These are phyloP conservation scores for Marasmarcha lunaedactyla DNA, from an alignment of 2,888 invertebrate genomes.

Conservation along the genomic window DNA sequence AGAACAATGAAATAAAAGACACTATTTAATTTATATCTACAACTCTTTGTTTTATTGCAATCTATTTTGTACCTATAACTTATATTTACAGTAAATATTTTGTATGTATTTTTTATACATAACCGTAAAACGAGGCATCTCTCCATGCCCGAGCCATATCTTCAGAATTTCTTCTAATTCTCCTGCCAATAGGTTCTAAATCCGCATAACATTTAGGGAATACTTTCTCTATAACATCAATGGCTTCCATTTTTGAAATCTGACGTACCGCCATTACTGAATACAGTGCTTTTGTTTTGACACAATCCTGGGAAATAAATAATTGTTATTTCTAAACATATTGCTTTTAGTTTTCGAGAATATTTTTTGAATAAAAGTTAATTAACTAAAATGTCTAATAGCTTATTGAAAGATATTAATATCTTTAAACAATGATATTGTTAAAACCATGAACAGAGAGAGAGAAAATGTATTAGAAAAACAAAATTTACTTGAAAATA, in stretches of 20 bases:
- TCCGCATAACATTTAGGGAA: conserved; percentile 93
- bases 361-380: no score
- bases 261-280: conserved; percentile 87
- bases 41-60: conserved; percentile 34
- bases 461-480: no score
- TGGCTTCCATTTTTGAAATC: conserved; percentile 77
- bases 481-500: no score
- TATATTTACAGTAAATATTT: conserved; percentile 11
- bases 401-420: no score
- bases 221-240: conserved; percentile 84
- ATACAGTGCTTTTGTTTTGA: conserved; percentile 86
- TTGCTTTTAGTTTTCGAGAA: no score
- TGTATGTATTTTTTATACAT: conserved; percentile 47
- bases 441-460: no score
- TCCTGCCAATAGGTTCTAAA: conserved; percentile 89
- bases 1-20: conserved; percentile 64
- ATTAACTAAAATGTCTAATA: no score
- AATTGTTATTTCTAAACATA: neutral
- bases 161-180: conserved; percentile 78
- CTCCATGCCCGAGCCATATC: conserved; percentile 82
- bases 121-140: conserved; percentile 85
- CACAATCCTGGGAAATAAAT: conserved; percentile 78
- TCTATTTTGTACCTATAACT: conserved; percentile 19
- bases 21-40: conserved; percentile 56
- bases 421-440: no score